phyloP scores from a whole-genome alignment of 1,140 invertebrate species.

The Brachionus paranguensis region DNA sequence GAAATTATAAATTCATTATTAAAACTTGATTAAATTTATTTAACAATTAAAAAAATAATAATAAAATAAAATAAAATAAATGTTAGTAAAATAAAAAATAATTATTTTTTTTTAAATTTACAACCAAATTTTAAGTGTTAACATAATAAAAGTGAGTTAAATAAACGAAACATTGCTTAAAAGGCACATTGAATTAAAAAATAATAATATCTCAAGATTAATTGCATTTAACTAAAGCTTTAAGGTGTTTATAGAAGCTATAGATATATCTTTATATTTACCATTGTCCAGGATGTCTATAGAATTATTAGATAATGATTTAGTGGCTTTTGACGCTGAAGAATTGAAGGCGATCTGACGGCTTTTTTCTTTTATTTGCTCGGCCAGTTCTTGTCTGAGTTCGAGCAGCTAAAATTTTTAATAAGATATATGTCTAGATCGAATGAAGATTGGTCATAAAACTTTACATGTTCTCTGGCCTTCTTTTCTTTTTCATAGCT shows the following conservation, averaged over 20 bases:
- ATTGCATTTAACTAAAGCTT: neutral
- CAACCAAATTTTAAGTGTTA: constrained; percentile 4
- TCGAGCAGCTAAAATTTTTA: constrained; percentile 36
- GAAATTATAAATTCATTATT: neutral
- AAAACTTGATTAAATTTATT: neutral
- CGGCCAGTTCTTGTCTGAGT: constrained; percentile 20
- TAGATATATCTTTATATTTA: constrained; percentile 37
- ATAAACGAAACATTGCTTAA: neutral
- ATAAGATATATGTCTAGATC: neutral
- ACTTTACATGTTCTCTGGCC: constrained; percentile 35
- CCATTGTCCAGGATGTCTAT: constrained; percentile 1
- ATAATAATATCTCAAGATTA: neutral
- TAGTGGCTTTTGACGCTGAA: neutral
- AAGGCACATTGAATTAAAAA: neutral
- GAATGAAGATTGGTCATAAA: neutral
- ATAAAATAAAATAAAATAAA: neutral
- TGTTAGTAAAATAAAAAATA: neutral
- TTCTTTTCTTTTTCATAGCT: constrained; percentile 30
- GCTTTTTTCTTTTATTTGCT: constrained; percentile 36
- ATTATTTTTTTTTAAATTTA: neutral
- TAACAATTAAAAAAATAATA: neutral
- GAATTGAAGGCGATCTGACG: neutral
- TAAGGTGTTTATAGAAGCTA: constrained; percentile 29
- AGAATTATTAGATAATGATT: neutral
- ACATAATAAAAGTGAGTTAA: neutral